Evolutionary conservation across 2,113 vertebrate species (phyloP), one percentile per base, ranked within the genome.

Genomic region (Syngnathus scovelli): DNA sequence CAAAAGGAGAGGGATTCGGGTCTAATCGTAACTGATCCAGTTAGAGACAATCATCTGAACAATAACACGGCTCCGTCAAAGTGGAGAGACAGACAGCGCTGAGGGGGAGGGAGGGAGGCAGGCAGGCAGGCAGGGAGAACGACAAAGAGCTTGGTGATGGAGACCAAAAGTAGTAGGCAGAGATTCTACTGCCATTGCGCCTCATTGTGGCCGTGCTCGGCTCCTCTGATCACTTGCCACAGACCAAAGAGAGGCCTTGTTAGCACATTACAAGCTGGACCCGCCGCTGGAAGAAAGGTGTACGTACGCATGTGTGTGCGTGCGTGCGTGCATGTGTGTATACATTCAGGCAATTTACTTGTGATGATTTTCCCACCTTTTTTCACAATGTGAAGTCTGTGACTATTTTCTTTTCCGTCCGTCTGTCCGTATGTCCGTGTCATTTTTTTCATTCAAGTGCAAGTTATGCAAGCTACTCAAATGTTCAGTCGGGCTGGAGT

Each of bases 191-290:
- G 54, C 3, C 2, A 58, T 58, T 36, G 94, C 83, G 94, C 90
- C 92, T 95, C 94, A 98, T 95, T 97, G 95, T 94, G 92, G 89
- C 87, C 88, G 89, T 89, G 92, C 93, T 95, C 92, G 92, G 94
- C 93, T 96, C 94, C 93, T 91, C 83, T 90, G 92, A 92, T 93
- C 93, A 92, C 93, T 91, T 84, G 64, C 82, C 75, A 84, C 61
- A 80, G 84, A 89, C 91, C 91, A 91, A 93, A 93, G 92, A 92
- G 92, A 90, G 92, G 94, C 94, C 95, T 96, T 95, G 94, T 96
- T 98, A 96, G 94, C 93, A 90, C 94, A 94, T 96, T 94, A 94
- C 91, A 94, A 93, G 93, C 89, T 89, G 70, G 76, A 70, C 56
- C 19, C 59, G 13, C 75, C 65, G 76, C 80, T 58, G 72, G 74